Conservation (phyloP, 2,113 vertebrate species). For the Jacana jacana region DNA sequence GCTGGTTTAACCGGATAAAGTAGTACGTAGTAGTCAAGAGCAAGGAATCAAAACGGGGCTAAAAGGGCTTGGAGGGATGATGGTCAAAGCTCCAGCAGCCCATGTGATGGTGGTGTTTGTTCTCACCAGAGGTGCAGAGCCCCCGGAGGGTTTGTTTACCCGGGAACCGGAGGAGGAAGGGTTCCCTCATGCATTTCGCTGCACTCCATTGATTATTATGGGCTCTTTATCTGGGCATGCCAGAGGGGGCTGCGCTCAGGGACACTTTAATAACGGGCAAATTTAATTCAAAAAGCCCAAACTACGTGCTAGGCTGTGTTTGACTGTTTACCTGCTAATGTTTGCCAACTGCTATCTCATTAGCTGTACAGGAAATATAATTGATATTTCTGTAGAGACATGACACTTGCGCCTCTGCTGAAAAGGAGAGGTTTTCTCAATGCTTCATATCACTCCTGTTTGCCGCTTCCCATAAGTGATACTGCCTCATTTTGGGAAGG, state of each 20-base stretch:
- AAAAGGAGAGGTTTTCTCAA: slow-evolving; percentile 17
- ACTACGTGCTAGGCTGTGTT: slow-evolving; percentile 9
- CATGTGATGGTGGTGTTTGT: fast-evolving
- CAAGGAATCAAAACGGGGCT: fast-evolving
- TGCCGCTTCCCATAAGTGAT: slow-evolving; percentile 34
- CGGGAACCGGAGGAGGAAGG: background rate
- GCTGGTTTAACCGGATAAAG: background rate
- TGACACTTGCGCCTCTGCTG: slow-evolving; percentile 51
- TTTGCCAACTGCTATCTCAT: slow-evolving; percentile 65
- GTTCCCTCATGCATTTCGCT: background rate
- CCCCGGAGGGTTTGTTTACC: background rate
- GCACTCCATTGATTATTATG: background rate
- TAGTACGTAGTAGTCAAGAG: fast-evolving
- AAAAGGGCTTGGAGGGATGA: background rate
- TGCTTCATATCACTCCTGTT: slow-evolving; percentile 23
- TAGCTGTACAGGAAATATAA: slow-evolving; percentile 61
- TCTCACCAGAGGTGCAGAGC: fast-evolving
- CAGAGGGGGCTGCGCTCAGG: background rate
- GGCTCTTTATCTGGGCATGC: background rate
- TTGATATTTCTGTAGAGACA: slow-evolving; percentile 63
- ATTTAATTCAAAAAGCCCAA: background rate
- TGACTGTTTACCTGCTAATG: slow-evolving; percentile 62
- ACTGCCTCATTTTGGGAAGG: slow-evolving; percentile 51
- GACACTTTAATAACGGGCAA: background rate
- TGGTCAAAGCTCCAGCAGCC: background rate